A percentile compares a stretch with the other conserved stretches of the same genome.
phyloP scores from a whole-genome alignment of 2,797 vertebrate species.

The Threskiornis aethiopicus region DNA sequence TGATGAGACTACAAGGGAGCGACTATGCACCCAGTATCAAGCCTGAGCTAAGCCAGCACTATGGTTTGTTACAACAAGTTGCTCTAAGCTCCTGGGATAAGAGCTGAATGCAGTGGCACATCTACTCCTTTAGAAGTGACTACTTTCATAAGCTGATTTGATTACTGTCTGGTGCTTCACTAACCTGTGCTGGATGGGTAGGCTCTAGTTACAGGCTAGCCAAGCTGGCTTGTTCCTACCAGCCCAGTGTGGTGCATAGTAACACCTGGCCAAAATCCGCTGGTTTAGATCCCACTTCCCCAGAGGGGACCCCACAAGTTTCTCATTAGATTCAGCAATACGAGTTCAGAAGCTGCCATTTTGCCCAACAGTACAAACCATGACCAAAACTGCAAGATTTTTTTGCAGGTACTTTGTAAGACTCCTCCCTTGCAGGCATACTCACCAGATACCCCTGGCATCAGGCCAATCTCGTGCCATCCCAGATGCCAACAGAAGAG shows the following conservation, averaged over 20 bases:
- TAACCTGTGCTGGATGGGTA: not conserved
- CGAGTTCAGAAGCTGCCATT: not conserved
- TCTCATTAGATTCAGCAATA: not conserved
- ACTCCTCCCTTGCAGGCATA: not conserved
- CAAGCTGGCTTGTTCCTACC: not conserved
- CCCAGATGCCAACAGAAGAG: conserved; percentile 91
- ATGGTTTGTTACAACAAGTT: not conserved
- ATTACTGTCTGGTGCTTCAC: not conserved
- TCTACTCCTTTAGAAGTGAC: not conserved
- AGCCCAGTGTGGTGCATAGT: not conserved
- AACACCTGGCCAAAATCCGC: not conserved
- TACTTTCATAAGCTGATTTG: not conserved
- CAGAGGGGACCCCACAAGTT: not conserved
- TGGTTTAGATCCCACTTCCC: not conserved
- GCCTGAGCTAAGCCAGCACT: not conserved
- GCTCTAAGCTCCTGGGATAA: not conserved
- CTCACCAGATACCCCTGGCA: conserved; percentile 92
- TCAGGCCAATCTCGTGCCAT: conserved; percentile 97
- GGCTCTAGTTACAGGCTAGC: not conserved
- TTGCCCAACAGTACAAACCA: not conserved
- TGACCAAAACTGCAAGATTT: not conserved
- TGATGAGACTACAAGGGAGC: not conserved
- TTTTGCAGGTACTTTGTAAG: not conserved
- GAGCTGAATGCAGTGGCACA: not conserved
- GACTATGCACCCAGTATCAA: not conserved